Base-by-base conservation (phyloP, 2,888 invertebrate species). In the Hirtodrosophila histrioides region DNA sequence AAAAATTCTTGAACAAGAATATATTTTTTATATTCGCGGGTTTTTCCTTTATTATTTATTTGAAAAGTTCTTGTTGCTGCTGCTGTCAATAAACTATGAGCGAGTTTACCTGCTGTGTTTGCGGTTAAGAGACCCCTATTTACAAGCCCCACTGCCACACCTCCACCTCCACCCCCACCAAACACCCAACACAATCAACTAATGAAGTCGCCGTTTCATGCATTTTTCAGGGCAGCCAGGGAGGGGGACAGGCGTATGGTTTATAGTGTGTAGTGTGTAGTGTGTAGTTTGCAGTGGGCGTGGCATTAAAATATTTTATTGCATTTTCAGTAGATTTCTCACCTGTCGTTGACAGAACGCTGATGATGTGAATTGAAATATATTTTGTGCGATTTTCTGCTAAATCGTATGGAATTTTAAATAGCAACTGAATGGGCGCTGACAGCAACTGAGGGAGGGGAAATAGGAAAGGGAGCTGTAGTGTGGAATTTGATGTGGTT, bases 41-140 rank as follows among this genome's bases (percentile, higher is more conserved):
- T 45, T 40, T 46, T 55, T 36, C n/a, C n/a, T 5, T 40, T 57
- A 24, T 33, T 11, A 50, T 39, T 11, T 5, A 4, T n/a, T 31
- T 7, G 31, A 0, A 31, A 31, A 31, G 7, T 31, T 31, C 6
- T 24, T 54, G 29, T 46, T 46, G 48, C 43, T 60, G 53, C 29
- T 43, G 65, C 46, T 70, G 76, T 71, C 76, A 65, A 78, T 78
- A 71, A 78, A 78, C 78, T 75, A 65, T 44, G 41, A 51, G 40
- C 12, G 44, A 46, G 41, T 46, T 61, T 33, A 60, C 50, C 64
- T 55, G 71, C 57, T 46, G 33, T 45, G 51, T 69, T 74, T 71
- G 73, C 45, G 66, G 77, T 63, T 60, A 67, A 54, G 66, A 53
- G n/a, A 24, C 17, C 24, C 49, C 55, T 55, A 24, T 55, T 23